Conservation (phyloP, 2,888 invertebrate species). For the Tanypteryx hageni region DNA sequence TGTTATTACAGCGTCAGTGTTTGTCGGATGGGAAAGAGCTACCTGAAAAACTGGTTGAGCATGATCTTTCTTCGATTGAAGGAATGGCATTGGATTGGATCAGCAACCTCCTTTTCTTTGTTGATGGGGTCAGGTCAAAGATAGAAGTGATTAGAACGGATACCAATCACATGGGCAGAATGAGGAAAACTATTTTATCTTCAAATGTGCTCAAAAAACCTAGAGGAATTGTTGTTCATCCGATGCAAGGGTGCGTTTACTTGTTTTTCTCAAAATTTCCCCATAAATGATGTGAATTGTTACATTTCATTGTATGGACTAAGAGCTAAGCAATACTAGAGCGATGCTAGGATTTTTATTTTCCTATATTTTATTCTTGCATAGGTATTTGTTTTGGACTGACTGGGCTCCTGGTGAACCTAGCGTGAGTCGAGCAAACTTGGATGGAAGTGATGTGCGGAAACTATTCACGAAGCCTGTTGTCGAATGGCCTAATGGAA, state of each 20-base stretch:
- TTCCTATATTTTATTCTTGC: constrained; percentile 50
- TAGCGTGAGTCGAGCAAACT: constrained; percentile 86
- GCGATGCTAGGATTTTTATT: too few species aligned
- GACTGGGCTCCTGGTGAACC: constrained; percentile 90
- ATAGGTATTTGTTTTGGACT: constrained; percentile 86
- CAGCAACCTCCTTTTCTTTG: constrained; percentile 90
- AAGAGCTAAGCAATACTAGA: too few species aligned
- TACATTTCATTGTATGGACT: background rate
- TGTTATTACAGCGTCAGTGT: constrained; percentile 80
- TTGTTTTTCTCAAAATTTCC: background rate
- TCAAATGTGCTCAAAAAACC: constrained; percentile 83
- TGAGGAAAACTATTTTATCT: constrained; percentile 86
- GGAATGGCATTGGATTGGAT: constrained; percentile 95
- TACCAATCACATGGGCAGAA: constrained; percentile 80
- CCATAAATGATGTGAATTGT: background rate
- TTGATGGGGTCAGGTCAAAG: constrained; percentile 86
- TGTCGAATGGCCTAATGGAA: constrained; percentile 92
- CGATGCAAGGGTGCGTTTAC: constrained; percentile 80
- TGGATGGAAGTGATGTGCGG: constrained; percentile 85
- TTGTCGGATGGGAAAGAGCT: constrained; percentile 81
- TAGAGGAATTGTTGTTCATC: constrained; percentile 90
- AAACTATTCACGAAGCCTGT: constrained; percentile 81
- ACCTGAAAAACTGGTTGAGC: constrained; percentile 85
- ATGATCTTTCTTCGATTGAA: constrained; percentile 87
- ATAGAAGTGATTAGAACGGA: constrained; percentile 89